Evolutionary conservation across 2,888 invertebrate genomes (phyloP).

Genomic region (Halocaridina rubra): DNA sequence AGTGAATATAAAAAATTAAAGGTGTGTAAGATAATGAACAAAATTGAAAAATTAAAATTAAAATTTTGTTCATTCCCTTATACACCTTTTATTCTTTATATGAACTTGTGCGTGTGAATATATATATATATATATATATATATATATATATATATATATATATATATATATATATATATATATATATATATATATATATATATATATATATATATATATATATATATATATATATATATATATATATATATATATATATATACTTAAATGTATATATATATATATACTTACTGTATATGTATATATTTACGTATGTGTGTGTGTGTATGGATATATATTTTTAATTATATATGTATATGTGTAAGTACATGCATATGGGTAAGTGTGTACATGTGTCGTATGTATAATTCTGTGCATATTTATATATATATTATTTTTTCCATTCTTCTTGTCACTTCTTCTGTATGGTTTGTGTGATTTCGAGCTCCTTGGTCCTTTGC

Average conservation of each 20-base stretch:
- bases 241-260: background rate
- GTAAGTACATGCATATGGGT: background rate
- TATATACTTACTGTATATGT: too few species aligned
- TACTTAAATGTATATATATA: too few species aligned
- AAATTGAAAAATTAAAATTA: too few species aligned
- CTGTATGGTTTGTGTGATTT: too few species aligned
- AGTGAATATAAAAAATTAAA: background rate
- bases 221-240: conserved; percentile 1
- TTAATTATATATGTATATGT: too few species aligned
- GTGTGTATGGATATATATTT: conserved; percentile 3
- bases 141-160: background rate
- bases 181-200: background rate
- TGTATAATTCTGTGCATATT: background rate
- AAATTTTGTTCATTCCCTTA: too few species aligned
- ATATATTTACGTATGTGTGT: conserved; percentile 17
- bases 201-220: background rate
- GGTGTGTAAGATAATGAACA: too few species aligned
- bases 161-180: conserved; percentile 1
- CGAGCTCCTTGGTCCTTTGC: too few species aligned
- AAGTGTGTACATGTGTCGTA: background rate
- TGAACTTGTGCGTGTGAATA: background rate
- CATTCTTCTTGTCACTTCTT: too few species aligned
- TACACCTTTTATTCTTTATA: background rate
- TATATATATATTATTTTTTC: conserved; percentile 18
- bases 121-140: conserved; percentile 5